Base-by-base conservation (phyloP, 2,113 vertebrate species). In the Canis aureus region DNA sequence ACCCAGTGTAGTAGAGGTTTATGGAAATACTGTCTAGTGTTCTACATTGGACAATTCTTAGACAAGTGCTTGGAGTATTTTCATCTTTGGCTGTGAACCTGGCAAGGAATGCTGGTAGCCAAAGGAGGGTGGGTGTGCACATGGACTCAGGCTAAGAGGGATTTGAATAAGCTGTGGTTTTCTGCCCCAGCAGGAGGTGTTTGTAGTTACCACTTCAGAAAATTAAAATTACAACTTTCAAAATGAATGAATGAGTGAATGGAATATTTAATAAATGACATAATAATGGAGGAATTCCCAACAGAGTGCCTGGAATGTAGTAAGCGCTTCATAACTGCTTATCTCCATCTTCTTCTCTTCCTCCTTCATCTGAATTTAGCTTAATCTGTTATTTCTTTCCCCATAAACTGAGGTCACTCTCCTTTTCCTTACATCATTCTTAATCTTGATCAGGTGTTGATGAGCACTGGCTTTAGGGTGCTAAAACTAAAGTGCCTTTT, bases 211-310 rank as follows among this genome's bases (percentile, higher is more conserved):
- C 89, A 4, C 91, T 94, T 96, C 35, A 67, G 81, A 60, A 67
- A 32, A 60, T 53, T 59, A 87, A 91, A 73, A 73, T 79, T n/a
- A 79, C 5, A 59, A 27, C 3, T 67, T 69, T 71, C 69, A 62
- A 85, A 96, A 59, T 4, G 27, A 83, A 49, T 25, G 22, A 78
- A 29, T 62, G 15, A 92, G 62, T 69, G 59, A 89, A 29, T 76
- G 27, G 92, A 82, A 86, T 96, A 82, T 89, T 94, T 92, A 79
- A 59, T 49, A 91, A 84, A 27, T 76, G 51, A 64, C 23, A 20
- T 73, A 73, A 76, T 22, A 67, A 17, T 53, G 16, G 17, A n/a
- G 43, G 27, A 49, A 10, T 32, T 94, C 25, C n/a, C 12, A 73
- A 57, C 8, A 60, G 35, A 60, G 69, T 57, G 13, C 23, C 74